Percentiles rank a stretch among this genome's conserved stretches.
Evolutionary conservation across 2,888 invertebrate species (phyloP).

Genomic region (Euspilapteryx auroguttella): DNA sequence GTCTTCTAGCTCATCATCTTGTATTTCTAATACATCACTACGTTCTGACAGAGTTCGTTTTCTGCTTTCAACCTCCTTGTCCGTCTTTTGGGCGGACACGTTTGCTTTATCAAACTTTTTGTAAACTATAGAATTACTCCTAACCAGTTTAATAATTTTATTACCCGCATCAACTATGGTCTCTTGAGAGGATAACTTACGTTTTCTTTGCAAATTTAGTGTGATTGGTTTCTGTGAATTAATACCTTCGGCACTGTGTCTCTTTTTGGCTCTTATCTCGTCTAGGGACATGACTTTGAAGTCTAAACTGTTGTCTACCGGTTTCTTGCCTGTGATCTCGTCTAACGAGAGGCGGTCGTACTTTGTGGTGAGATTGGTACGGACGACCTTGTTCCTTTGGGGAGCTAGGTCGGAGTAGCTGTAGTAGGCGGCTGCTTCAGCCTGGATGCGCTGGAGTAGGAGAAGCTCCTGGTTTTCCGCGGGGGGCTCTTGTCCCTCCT

Average conservation of each 20-base stretch:
- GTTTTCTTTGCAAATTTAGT: slow-evolving; percentile 32
- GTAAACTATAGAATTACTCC: slow-evolving; percentile 47
- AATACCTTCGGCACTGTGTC: slow-evolving; percentile 15
- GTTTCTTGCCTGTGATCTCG: slow-evolving; percentile 40
- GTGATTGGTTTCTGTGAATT: slow-evolving; percentile 26
- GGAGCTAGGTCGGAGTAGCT: slow-evolving; percentile 53
- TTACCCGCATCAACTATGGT: slow-evolving; percentile 38
- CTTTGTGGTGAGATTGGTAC: slow-evolving; percentile 26
- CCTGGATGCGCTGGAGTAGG: slow-evolving; percentile 69
- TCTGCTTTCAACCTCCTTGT: slow-evolving; percentile 17
- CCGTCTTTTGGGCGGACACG: slow-evolving; percentile 18
- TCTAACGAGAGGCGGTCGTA: slow-evolving; percentile 55
- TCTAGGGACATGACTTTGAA: slow-evolving; percentile 53
- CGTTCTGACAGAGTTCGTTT: slow-evolving; percentile 40
- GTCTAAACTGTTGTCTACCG: slow-evolving; percentile 23
- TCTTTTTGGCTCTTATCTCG: slow-evolving; percentile 49
- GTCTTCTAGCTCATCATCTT: slow-evolving; percentile 36
- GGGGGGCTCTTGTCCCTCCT: slow-evolving; percentile 17
- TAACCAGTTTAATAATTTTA: slow-evolving; percentile 46
- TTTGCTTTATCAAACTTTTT: slow-evolving; percentile 31
- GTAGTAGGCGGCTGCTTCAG: slow-evolving; percentile 73
- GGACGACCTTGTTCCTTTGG: slow-evolving; percentile 24
- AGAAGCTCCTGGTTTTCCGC: slow-evolving; percentile 69
- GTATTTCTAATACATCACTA: slow-evolving; percentile 32
- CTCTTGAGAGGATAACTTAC: slow-evolving; percentile 42